Base-by-base conservation (phyloP, 2,888 invertebrate species). In the Venusia cambrica region DNA sequence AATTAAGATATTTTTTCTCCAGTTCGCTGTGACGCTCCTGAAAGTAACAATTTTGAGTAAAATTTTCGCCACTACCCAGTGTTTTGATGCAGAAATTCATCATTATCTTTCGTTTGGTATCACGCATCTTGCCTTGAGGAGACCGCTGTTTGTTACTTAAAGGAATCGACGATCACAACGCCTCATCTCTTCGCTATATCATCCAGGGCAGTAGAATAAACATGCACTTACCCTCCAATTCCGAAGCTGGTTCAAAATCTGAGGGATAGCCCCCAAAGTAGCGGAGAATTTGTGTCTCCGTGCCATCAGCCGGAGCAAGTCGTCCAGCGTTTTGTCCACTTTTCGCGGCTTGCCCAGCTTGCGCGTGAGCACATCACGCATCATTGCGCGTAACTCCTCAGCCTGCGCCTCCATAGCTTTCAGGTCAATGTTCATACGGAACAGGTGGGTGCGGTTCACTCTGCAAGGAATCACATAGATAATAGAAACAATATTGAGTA, bases 361-460 rank as follows among this genome's bases (percentile, higher is more conserved):
- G 28, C 73, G 66, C 3, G 80, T 76, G 1, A 84, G 57, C 4
- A 85, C 77, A 25, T 79, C 74, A 0, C 83, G 69, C 83, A 83
- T 59, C 75, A 80, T 61, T 1, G 87, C 87, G 32, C 91, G 89
- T 2, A 94, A 59, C 4, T 78, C 75, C 1, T 77, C 73, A 1
- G 92, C 91, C 32, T 88, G 81, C 0, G 72, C 70, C 4, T 89
- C 83, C 93, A 94, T 94, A 25, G 89, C 89, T 22, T 89, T 88
- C 5, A 92, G 81, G 61, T 94, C 94, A 0, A 90, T 78, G 63
- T 90, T 90, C 91, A 94, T 92, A 43, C 93, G 90, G 29, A 89
- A 88, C 35, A 93, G 63, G 61, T 94, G 93, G 0, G 88, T 87
- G 41, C 91, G 89, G 59, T 92, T 92, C 19, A 90, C 85, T 58